A percentile compares a stretch with the other conserved stretches of the same genome.
These are phyloP conservation scores for Gavialis gangeticus DNA, from an alignment of 2,113 vertebrate genomes.

Conservation along the genomic window DNA sequence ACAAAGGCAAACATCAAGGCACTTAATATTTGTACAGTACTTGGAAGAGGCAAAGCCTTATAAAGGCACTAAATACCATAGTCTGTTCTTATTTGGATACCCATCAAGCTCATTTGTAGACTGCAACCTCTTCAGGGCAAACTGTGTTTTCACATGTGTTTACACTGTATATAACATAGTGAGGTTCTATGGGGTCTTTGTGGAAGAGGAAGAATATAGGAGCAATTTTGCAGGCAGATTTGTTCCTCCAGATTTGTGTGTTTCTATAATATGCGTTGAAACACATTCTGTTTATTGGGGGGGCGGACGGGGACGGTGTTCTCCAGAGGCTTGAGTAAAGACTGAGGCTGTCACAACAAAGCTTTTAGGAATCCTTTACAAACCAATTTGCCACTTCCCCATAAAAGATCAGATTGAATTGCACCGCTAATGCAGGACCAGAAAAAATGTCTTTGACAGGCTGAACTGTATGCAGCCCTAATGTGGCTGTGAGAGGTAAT, in stretches of 20 bases:
- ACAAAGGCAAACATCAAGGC: constrained; percentile 69
- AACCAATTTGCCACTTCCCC: background rate
- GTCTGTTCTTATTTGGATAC: constrained; percentile 67
- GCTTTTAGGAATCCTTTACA: background rate
- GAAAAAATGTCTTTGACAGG: constrained; percentile 3
- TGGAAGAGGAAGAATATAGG: background rate
- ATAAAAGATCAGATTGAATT: background rate
- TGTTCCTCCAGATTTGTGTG: background rate
- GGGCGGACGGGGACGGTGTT: background rate
- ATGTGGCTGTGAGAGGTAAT: background rate
- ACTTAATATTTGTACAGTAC: constrained; percentile 51
- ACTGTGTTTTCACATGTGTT: background rate
- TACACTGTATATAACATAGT: background rate
- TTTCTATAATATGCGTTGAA: background rate
- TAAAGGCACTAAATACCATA: constrained; percentile 58
- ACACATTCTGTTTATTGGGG: background rate
- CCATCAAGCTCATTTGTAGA: constrained; percentile 50
- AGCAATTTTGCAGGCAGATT: background rate
- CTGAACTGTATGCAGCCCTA: background rate
- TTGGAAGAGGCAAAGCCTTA: constrained; percentile 63
- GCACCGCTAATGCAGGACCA: background rate
- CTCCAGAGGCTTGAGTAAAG: background rate
- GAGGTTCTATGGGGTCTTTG: background rate
- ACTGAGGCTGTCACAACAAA: background rate
- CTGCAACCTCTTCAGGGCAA: constrained; percentile 44